Conservation (phyloP, 2,113 vertebrate genomes). For the Abramis brama region DNA sequence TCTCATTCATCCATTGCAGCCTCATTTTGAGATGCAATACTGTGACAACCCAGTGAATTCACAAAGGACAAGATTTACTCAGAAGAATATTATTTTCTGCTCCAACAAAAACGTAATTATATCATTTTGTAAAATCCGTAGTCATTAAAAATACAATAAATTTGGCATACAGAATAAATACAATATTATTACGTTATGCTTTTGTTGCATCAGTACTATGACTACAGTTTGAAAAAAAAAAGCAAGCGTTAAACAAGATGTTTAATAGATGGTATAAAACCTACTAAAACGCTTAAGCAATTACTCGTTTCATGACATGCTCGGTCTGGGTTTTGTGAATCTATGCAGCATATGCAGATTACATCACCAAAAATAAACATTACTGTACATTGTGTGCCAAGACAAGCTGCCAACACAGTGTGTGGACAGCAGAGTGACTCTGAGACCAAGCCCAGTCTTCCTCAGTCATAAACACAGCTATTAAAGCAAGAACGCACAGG, state of each 20-base stretch:
- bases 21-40: neutral
- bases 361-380: slow-evolving; percentile 26
- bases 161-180: neutral
- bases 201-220: neutral
- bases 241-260: neutral
- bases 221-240: neutral
- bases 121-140: neutral
- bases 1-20: neutral
- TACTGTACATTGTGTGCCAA: slow-evolving; percentile 17
- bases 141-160: neutral
- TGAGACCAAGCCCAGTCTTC: slow-evolving; percentile 1
- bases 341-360: slow-evolving; percentile 40
- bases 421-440: neutral
- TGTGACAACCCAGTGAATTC: slow-evolving; percentile 1
- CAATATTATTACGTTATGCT: neutral
- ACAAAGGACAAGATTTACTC: neutral
- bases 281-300: neutral
- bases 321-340: slow-evolving; percentile 11
- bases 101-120: neutral
- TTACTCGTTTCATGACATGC: neutral
- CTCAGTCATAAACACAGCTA: neutral
- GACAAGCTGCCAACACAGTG: slow-evolving; percentile 15
- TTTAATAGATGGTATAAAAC: neutral
- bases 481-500: neutral
- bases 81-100: neutral